Evolutionary conservation across 2,113 vertebrate genomes (phyloP).

Genomic region (Platysternon megacephalum): DNA sequence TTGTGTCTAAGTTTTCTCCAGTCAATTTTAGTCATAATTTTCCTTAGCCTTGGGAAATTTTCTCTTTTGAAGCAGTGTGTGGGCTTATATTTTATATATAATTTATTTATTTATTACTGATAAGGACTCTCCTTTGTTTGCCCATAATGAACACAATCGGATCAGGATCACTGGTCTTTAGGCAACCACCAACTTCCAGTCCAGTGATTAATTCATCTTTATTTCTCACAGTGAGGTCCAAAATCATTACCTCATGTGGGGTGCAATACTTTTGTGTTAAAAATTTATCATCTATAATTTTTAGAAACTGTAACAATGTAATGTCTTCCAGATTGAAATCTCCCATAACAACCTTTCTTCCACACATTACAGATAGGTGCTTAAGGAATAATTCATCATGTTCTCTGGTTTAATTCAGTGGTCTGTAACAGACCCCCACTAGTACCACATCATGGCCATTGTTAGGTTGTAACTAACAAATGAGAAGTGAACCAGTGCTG

Average conservation of each 20-base stretch:
- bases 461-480: neutral
- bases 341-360: neutral
- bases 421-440: neutral
- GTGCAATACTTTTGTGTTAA: neutral
- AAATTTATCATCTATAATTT: neutral
- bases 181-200: neutral
- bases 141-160: neutral
- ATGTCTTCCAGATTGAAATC: neutral
- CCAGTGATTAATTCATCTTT: neutral
- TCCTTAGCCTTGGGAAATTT: neutral
- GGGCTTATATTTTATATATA: neutral
- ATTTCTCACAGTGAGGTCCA: neutral
- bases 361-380: neutral
- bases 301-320: neutral
- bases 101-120: neutral
- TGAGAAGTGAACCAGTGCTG: neutral
- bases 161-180: neutral
- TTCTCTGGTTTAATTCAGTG: neutral
- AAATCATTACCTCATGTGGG: neutral
- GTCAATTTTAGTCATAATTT: neutral
- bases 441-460: neutral
- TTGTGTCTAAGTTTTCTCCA: neutral
- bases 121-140: neutral
- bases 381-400: neutral
- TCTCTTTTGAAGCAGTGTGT: neutral